phyloP scores from a whole-genome alignment of 1,140 invertebrate species.

The Drosophila lini region DNA sequence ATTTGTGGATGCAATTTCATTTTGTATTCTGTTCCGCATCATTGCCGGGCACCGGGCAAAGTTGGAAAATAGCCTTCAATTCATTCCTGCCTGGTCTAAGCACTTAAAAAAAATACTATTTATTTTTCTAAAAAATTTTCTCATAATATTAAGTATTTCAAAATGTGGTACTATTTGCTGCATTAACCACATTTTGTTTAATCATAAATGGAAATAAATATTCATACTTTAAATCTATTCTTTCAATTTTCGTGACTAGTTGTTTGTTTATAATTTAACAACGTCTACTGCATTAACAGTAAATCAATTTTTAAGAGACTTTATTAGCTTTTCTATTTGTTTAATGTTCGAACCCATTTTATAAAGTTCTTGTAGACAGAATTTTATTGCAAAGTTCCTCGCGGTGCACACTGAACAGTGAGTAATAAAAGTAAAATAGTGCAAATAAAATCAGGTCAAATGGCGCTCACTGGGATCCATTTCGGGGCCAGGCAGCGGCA shows the following conservation, averaged over 20 bases:
- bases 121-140: not conserved
- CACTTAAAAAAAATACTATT: not conserved
- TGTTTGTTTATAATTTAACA: too few relatives aligned
- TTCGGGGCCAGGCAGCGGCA: conserved; percentile 33
- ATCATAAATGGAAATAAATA: not conserved
- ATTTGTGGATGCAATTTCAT: conserved; percentile 79
- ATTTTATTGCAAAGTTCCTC: not conserved
- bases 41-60: conserved; percentile 47
- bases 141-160: too few relatives aligned
- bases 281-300: too few relatives aligned
- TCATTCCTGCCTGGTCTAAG: not conserved
- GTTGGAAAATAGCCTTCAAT: not conserved
- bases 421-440: conserved; percentile 82
- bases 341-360: not conserved
- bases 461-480: conserved; percentile 67
- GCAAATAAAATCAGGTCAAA: conserved; percentile 82
- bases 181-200: not conserved
- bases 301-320: not conserved
- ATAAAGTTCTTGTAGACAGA: not conserved
- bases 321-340: not conserved
- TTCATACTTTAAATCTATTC: too few relatives aligned
- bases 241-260: too few relatives aligned
- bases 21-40: conserved; percentile 78
- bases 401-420: conserved; percentile 49
- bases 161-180: not conserved